Base-by-base conservation (phyloP, 2,888 invertebrate species). In the Eupithecia tripunctaria region DNA sequence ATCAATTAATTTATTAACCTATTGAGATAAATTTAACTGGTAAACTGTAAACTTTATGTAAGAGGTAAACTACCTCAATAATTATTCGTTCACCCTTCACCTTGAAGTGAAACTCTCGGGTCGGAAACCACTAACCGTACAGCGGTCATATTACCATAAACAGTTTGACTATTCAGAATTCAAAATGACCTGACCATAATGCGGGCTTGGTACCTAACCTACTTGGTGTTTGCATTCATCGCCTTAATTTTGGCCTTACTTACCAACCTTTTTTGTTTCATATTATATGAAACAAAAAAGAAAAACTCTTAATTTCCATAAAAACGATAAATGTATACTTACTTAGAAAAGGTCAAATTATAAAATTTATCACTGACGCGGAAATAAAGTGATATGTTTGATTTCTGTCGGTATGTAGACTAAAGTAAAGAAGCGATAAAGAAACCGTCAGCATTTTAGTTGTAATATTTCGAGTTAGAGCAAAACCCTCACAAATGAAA, bases 131-230 rank as follows among this genome's bases (percentile, higher is more conserved):
- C 73, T 10, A 47, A 29, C 62, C 41, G 65, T 66, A 60, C 62
- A 66, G 66, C 56, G 38, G 21, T 63, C 14, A 38, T 63, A 70
- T 70, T 73, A 70, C 70, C 73, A 73, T 73, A 70, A 73, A 70
- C 51, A 41, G 66, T 73, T 62, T 63, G 59, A 59, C 66, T 62
- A 62, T 66, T 51, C 66, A n/a, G 38, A 38, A 51, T 67, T 38
- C 29, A 21, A 69, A 69, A 29, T 7, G 25, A 62, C 62, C 29
- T 60, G 60, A 29, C 60, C 60, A 60, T 60, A 29, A 60, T 29
- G 27, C 60, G 21, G 21, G 18, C 29, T 29, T 60, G 25, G 18
- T n/a, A n/a, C n/a, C n/a, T n/a, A n/a, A n/a, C n/a, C n/a, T 1
- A 27, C 2, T 2, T 25, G 15, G 29, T 59, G 27, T 8, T 2